Evolutionary conservation across 2,797 vertebrate species (phyloP).

Genomic region (Manis javanica): DNA sequence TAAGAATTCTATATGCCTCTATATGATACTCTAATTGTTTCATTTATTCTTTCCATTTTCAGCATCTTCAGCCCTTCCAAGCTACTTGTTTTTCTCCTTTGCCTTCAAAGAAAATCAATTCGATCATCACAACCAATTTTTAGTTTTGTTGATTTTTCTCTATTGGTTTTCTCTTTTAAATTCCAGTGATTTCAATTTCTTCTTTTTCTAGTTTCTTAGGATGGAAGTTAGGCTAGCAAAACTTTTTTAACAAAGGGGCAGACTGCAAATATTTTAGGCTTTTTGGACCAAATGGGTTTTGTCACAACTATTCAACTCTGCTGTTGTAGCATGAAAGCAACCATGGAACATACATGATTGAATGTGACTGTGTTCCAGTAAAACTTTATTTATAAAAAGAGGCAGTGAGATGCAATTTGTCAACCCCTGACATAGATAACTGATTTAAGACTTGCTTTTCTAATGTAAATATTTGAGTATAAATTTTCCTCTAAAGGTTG

Average conservation of each 20-base stretch:
- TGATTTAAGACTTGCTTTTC: background rate
- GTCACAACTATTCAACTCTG: background rate
- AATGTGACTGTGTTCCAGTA: background rate
- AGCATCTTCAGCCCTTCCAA: background rate
- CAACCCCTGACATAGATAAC: background rate
- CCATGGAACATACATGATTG: background rate
- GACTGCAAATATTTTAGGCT: background rate
- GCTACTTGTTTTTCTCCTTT: background rate
- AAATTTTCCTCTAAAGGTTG: background rate
- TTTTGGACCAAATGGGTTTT: background rate
- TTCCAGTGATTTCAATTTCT: background rate
- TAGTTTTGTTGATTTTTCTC: background rate
- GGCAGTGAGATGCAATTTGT: background rate
- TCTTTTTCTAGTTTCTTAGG: background rate
- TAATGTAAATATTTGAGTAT: background rate
- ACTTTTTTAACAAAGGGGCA: background rate
- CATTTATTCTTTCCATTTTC: background rate
- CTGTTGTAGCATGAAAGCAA: background rate
- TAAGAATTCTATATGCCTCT: background rate
- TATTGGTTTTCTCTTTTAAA: background rate
- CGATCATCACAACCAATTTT: background rate
- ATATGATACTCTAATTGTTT: background rate
- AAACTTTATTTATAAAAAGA: constrained; percentile 11
- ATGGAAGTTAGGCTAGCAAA: background rate
- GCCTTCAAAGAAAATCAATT: background rate